Conservation (phyloP, 2,797 vertebrate species). For the Sebastes glaucus region DNA sequence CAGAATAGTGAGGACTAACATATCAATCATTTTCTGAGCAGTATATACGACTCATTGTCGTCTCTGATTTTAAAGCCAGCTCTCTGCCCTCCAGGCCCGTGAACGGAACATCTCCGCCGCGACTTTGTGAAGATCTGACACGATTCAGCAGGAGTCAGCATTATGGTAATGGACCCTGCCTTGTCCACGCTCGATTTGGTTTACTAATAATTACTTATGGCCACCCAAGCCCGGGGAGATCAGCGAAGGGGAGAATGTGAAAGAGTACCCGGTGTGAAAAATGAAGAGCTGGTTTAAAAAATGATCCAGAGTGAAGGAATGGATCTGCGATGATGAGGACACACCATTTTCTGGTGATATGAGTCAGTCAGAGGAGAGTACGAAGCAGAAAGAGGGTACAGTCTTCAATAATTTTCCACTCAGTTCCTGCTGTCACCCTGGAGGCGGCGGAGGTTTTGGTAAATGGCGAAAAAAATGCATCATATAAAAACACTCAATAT, state of each 20-base stretch:
- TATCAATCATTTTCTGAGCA: neutral
- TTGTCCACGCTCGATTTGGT: constrained; percentile 55
- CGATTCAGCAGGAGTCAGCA: constrained; percentile 51
- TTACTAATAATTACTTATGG: constrained; percentile 72
- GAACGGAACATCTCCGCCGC: neutral
- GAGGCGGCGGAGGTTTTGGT: neutral
- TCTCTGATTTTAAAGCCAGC: neutral
- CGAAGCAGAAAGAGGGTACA: neutral
- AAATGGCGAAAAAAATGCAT: constrained; percentile 15
- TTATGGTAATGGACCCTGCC: constrained; percentile 48
- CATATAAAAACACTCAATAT: constrained; percentile 33
- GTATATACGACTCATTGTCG: neutral
- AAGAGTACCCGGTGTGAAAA: constrained; percentile 34
- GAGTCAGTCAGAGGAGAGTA: constrained; percentile 24
- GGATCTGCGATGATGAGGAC: constrained; percentile 39
- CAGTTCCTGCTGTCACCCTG: constrained; percentile 16
- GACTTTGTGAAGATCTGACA: constrained; percentile 44
- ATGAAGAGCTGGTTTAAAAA: constrained; percentile 43
- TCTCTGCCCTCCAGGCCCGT: neutral
- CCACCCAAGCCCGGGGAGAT: constrained; percentile 28
- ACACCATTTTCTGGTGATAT: constrained; percentile 7
- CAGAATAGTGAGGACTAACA: neutral
- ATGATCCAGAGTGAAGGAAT: constrained; percentile 3
- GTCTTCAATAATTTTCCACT: constrained; percentile 26
- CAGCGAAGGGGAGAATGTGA: constrained; percentile 41